Base-by-base conservation (phyloP, 2,113 vertebrate genomes). In the Zapus hudsonius region DNA sequence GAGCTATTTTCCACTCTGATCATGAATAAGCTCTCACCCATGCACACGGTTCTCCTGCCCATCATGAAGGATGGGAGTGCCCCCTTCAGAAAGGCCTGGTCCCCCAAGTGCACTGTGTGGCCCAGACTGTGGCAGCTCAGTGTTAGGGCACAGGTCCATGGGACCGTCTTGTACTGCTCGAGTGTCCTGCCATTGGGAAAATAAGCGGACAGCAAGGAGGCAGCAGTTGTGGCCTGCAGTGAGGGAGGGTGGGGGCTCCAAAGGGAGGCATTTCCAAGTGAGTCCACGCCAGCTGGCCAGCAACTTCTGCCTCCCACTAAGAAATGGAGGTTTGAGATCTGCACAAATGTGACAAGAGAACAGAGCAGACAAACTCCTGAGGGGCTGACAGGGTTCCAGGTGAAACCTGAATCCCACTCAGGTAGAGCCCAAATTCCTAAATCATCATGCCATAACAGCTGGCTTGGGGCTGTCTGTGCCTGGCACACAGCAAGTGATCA, bases 61-160 rank as follows among this genome's bases (percentile, higher is more conserved):
- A n/a, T n/a, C 1, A 0, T 10, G 15, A 20, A 66, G 0, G 0
- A 3, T 1, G 5, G 15, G 31, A 19, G 5, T 5, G 42, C 23
- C 0, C n/a, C 44, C 64, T 63, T 27, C 9, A 1, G n/a, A 10
- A 6, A 40, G 22, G 57, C 33, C 52, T 3, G 8, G 44, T 22
- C 55, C 38, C 38, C 12, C 0, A n/a, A 9, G 15, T 29, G 33
- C 9, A 11, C 61, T 0, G 10, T 6, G 38, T 2, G 40, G 42
- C 25, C 4, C 5, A 29, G 52, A n/a, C 29, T 0, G 2, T 2
- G 0, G 80, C 9, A 1, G 13, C 76, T 31, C 33, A 23, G 72
- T 5, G 4, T 29, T 13, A 17, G 61, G 9, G 33, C 42, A 5
- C 6, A 33, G 44, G n/a, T n/a, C 94, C 19, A 78, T 9, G 85